Evolutionary conservation across 2,113 vertebrate species (phyloP), one percentile per base, ranked within the genome.

Genomic region (Ammodytes dubius): DNA sequence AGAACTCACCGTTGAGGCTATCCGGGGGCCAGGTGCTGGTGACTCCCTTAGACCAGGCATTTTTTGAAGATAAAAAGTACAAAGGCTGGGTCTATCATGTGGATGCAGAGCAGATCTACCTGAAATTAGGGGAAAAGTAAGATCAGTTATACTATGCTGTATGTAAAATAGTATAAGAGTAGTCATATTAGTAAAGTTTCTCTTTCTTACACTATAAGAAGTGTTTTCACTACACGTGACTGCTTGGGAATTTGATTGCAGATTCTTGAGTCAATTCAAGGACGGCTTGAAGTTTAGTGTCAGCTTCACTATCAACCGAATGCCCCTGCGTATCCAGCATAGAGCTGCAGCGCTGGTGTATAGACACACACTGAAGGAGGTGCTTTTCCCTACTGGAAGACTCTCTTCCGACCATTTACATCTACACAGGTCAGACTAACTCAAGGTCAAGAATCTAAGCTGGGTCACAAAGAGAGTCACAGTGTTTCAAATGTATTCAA

Each of bases 221-320:
- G 35, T 40, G n/a, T 39, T 6, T 49, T 46, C 46, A 39, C 17
- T 45, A 59, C 14, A 52, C 19, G 17, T 49, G 40, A 49, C 43
- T 17, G 12, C 5, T 0, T 70, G 9, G 72, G 14, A 65, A 11
- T 73, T 35, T 70, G 49, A 67, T 37, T 68, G 12, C 46, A 98
- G 97, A 59, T 91, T 97, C 79, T 42, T 84, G 80, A 64, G 10
- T 9, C 74, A n/a, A n/a, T 97, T 97, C 73, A 89, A 96, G 54
- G 70, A 93, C 0, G 94, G 94, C 3, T 79, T 96, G 92, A 95
- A 37, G 75, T 97, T 97, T 11, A 89, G 92, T 0, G 95, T 97
- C 79, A 93, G 92, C 49, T 98, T 98, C 74, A 95, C 92, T 40
- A 89, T 98, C 89, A 95, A 73, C 89, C 95, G 96, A n/a, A 86